A percentile compares a stretch with the other conserved stretches of the same genome.
Conservation (phyloP, 2,888 invertebrate species). For the Polietes domitor region DNA sequence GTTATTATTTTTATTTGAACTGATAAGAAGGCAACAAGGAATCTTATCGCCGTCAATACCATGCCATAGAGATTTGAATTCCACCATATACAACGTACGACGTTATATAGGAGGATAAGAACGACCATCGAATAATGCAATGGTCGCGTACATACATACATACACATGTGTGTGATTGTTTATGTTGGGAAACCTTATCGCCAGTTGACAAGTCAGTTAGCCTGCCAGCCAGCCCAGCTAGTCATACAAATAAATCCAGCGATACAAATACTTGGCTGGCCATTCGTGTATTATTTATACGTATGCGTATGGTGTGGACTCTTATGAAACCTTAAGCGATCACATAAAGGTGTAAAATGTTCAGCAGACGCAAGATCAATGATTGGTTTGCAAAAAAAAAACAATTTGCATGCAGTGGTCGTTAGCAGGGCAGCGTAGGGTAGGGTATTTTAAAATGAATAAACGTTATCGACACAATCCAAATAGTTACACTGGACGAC, state of each 20-base stretch:
- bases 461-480: no score
- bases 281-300: no score
- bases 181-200: conserved; percentile 51
- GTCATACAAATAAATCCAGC: conserved; percentile 6
- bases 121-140: background rate
- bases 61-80: background rate
- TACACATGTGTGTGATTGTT: background rate
- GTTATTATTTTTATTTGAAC: conserved; percentile 50
- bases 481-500: no score
- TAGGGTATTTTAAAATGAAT: no score
- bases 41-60: conserved; percentile 27
- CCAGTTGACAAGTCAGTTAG: conserved; percentile 27
- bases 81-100: background rate
- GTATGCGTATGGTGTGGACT: background rate
- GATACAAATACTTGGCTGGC: background rate
- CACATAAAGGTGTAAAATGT: background rate
- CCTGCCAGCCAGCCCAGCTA: background rate
- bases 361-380: conserved; percentile 4
- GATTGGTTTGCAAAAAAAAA: background rate
- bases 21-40: conserved; percentile 25
- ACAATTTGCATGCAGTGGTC: background rate
- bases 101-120: conserved; percentile 7
- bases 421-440: no score
- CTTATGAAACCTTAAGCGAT: background rate
- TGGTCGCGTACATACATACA: background rate